Percentiles rank a stretch among this genome's conserved stretches.
phyloP scores from a whole-genome alignment of 1,140 invertebrate genomes.

The Bathynomus jamesi region DNA sequence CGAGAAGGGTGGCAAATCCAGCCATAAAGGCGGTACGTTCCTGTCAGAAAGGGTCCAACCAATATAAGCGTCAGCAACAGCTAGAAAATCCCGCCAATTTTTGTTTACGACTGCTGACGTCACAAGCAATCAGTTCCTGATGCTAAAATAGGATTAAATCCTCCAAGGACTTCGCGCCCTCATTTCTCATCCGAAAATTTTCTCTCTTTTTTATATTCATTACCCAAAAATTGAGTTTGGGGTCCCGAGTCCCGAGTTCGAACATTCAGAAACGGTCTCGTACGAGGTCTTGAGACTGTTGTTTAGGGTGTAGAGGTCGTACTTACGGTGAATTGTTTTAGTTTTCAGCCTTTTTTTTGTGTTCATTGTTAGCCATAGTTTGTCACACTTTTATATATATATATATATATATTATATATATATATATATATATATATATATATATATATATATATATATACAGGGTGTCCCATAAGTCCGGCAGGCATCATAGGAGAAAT shows the following conservation, averaged over 20 bases:
- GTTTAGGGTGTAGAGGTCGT: too few relatives aligned
- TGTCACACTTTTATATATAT: too few relatives aligned
- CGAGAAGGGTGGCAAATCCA: not conserved
- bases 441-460: too few relatives aligned
- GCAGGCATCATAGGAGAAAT: too few relatives aligned
- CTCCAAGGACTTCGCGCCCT: not conserved
- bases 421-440: too few relatives aligned
- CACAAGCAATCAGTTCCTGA: not conserved
- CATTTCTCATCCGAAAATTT: not conserved
- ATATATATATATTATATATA: too few relatives aligned
- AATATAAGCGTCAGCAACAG: not conserved
- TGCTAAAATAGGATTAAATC: not conserved
- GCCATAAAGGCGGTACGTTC: not conserved
- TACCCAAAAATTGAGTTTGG: not conserved
- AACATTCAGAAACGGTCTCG: too few relatives aligned
- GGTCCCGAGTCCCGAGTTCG: not conserved
- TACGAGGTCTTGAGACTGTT: too few relatives aligned
- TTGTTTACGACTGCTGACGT: conserved; percentile 1
- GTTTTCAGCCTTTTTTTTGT: too few relatives aligned
- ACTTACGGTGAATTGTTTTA: too few relatives aligned
- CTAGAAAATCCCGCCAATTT: not conserved
- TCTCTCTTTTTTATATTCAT: not conserved
- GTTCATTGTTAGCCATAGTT: too few relatives aligned
- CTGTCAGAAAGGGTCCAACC: not conserved
- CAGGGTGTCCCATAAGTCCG: too few relatives aligned